Percentiles rank a stretch among this genome's conserved stretches.
These are phyloP conservation scores for Ceratina calcarata DNA, from an alignment of 1,140 invertebrate species.

Conservation along the genomic window DNA sequence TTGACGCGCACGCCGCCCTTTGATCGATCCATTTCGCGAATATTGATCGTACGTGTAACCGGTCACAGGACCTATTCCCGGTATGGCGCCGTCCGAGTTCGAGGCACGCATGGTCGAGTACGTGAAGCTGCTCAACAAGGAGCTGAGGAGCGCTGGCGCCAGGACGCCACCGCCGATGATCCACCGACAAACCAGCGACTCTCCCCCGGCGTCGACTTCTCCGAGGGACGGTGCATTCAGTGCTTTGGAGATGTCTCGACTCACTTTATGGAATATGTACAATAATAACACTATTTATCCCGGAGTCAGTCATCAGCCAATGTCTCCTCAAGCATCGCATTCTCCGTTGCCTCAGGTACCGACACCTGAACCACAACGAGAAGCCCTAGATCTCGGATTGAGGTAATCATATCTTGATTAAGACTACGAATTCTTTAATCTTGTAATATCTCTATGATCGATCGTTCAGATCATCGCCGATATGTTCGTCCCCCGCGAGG, in stretches of 20 bases:
- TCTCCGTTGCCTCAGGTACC: constrained; percentile 70
- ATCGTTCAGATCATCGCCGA: constrained; percentile 69
- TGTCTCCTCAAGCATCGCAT: constrained; percentile 70
- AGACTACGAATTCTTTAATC: no score
- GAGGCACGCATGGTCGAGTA: constrained; percentile 90
- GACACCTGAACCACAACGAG: constrained; percentile 81
- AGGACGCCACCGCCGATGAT: constrained; percentile 77
- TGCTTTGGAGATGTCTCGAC: constrained; percentile 87
- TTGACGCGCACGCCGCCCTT: neutral
- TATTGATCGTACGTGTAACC: neutral
- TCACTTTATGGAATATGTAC: constrained; percentile 91
- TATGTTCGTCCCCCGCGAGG: constrained; percentile 69
- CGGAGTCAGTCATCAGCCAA: constrained; percentile 64
- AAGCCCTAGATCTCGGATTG: constrained; percentile 83
- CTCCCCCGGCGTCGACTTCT: constrained; percentile 81
- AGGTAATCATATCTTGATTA: constrained; percentile 60
- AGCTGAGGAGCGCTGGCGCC: constrained; percentile 75
- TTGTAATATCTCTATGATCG: neutral
- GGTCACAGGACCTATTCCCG: constrained; percentile 65
- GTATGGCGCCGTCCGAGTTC: constrained; percentile 85
- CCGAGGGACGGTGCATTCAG: constrained; percentile 82
- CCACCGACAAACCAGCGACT: constrained; percentile 80
- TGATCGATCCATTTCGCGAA: constrained; percentile 12
- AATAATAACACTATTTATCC: constrained; percentile 80
- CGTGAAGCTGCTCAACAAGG: constrained; percentile 85